These are phyloP conservation scores for Cyphomyrus plagiostoma DNA, from an alignment of 2,113 vertebrate genomes.

Conservation along the genomic window DNA sequence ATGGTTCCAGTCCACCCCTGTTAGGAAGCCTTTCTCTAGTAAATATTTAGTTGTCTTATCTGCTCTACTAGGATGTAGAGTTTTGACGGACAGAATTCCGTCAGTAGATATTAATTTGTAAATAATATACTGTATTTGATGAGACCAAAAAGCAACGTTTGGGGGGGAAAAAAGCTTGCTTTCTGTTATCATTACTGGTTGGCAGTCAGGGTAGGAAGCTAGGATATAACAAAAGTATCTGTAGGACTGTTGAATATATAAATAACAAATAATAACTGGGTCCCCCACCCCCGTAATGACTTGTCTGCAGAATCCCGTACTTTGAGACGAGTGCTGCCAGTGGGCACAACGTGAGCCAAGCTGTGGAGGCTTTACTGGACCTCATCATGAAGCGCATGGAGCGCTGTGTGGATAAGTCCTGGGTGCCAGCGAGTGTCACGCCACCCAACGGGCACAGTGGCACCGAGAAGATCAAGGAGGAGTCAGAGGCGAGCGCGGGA, in stretches of 20 bases:
- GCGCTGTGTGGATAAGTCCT: slow-evolving; percentile 91
- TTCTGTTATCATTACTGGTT: neutral
- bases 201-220: neutral
- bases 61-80: neutral
- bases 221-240: neutral
- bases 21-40: neutral
- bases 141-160: neutral
- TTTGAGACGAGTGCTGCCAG: slow-evolving; percentile 93
- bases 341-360: slow-evolving; percentile 75
- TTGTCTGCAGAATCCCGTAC: slow-evolving; percentile 75
- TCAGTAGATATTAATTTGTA: neutral
- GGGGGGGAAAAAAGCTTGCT: neutral
- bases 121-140: neutral
- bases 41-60: slow-evolving; percentile 3
- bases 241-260: neutral
- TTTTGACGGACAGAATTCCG: neutral
- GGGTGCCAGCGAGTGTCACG: slow-evolving; percentile 87
- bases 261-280: neutral
- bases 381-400: slow-evolving; percentile 99
- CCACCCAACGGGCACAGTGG: slow-evolving; percentile 75
- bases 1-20: neutral
- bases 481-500: slow-evolving; percentile 54
- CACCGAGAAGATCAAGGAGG: slow-evolving; percentile 58
- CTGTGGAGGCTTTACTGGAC: slow-evolving; percentile 83
- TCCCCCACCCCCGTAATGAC: neutral